Evolutionary conservation across 2,113 vertebrate genomes (phyloP).

Genomic region (Antechinus stuartii): DNA sequence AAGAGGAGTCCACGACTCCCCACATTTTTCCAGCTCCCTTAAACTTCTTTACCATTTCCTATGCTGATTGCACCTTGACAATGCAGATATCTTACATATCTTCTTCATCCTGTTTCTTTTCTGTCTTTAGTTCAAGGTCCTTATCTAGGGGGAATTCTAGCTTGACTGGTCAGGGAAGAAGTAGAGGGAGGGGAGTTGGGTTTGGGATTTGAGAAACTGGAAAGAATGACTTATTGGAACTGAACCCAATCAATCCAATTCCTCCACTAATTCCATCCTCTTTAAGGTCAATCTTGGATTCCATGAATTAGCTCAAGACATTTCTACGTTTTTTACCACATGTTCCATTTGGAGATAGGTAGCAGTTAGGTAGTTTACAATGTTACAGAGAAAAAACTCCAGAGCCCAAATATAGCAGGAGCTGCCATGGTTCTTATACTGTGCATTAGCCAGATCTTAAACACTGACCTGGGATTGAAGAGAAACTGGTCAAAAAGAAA

Average conservation of each 20-base stretch:
- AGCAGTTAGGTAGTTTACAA: conserved; percentile 93
- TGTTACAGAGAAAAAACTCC: conserved; percentile 91
- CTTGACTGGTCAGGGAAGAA: conserved; percentile 77
- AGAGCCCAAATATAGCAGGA: conserved; percentile 94
- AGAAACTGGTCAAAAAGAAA: conserved; percentile 95
- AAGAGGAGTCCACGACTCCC: conserved; percentile 42
- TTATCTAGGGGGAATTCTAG: conserved; percentile 80
- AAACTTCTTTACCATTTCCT: conserved; percentile 79
- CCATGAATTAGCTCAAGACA: conserved; percentile 91
- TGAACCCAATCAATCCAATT: conserved; percentile 66
- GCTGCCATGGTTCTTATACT: conserved; percentile 90
- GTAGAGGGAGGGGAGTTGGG: conserved; percentile 75
- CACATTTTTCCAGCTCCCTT: conserved; percentile 24
- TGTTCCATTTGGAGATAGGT: conserved; percentile 97
- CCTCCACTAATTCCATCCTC: conserved; percentile 74
- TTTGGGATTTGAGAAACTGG: conserved; percentile 75
- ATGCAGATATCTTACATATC: conserved; percentile 87
- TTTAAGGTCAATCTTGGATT: conserved; percentile 86
- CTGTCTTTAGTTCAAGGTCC: conserved; percentile 82
- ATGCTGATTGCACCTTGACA: conserved; percentile 82
- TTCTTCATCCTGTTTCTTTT: conserved; percentile 82
- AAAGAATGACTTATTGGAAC: conserved; percentile 66
- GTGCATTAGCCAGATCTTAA: conserved; percentile 91
- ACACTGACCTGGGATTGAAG: conserved; percentile 88
- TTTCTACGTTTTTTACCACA: conserved; percentile 93